phyloP scores from a whole-genome alignment of 2,113 vertebrate species.

The Trogon melanurus region DNA sequence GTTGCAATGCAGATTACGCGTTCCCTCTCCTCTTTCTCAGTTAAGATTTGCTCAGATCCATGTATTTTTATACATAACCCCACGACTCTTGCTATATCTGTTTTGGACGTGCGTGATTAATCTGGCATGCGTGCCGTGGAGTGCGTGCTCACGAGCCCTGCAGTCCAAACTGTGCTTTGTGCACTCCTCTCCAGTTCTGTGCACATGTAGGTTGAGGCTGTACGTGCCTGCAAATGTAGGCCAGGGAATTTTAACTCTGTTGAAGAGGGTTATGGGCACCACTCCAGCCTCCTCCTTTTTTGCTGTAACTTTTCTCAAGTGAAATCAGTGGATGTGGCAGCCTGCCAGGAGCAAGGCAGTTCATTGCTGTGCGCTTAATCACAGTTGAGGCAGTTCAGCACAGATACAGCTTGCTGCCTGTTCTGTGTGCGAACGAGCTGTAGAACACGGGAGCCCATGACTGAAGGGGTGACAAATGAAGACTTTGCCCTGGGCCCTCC shows the following conservation, averaged over 20 bases:
- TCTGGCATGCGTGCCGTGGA: accelerated
- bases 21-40: not conserved
- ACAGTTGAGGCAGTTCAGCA: not conserved
- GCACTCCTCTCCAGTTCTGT: not conserved
- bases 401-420: not conserved
- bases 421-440: not conserved
- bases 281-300: not conserved
- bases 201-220: not conserved
- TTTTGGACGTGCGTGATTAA: not conserved
- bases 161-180: not conserved
- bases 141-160: accelerated
- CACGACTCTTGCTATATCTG: accelerated
- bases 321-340: not conserved
- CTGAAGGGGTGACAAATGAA: not conserved
- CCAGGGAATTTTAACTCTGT: not conserved
- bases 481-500: not conserved
- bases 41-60: not conserved
- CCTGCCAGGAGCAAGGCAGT: not conserved
- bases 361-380: not conserved
- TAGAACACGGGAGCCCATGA: not conserved
- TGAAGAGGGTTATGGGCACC: not conserved
- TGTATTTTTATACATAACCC: not conserved
- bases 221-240: not conserved
- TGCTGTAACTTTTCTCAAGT: not conserved
- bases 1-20: accelerated